Evolutionary conservation across 1,140 invertebrate genomes (phyloP).

Genomic region (Meloidogyne exigua): DNA sequence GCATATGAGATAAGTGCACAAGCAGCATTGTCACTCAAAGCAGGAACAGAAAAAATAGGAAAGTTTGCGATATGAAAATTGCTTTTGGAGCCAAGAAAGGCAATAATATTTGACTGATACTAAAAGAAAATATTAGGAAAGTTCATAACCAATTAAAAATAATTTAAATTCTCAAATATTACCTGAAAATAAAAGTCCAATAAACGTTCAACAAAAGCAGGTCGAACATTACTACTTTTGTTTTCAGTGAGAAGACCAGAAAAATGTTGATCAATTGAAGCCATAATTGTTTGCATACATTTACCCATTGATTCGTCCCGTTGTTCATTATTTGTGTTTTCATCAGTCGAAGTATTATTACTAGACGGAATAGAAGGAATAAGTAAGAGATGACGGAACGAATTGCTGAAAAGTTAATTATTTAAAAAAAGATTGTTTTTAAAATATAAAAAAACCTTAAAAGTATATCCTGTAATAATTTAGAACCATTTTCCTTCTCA

Average conservation of each 20-base stretch:
- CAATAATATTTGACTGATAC: conserved; percentile 12
- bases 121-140: neutral
- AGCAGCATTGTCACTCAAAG: conserved; percentile 4
- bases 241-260: neutral
- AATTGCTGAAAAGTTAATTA: neutral
- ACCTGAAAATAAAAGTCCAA: conserved; percentile 17
- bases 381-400: neutral
- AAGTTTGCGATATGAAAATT: neutral
- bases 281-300: conserved; percentile 14
- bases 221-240: neutral
- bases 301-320: neutral
- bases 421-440: neutral
- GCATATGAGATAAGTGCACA: conserved; percentile 26
- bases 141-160: no score
- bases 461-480: neutral
- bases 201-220: conserved; percentile 6
- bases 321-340: neutral
- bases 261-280: neutral
- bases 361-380: neutral
- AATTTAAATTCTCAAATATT: neutral
- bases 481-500: neutral
- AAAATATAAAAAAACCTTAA: conserved; percentile 2
- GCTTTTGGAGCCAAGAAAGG: conserved; percentile 25
- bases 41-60: neutral
- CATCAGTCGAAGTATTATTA: neutral